phyloP scores from a whole-genome alignment of 2,113 vertebrate species.

The Loxodonta africana region DNA sequence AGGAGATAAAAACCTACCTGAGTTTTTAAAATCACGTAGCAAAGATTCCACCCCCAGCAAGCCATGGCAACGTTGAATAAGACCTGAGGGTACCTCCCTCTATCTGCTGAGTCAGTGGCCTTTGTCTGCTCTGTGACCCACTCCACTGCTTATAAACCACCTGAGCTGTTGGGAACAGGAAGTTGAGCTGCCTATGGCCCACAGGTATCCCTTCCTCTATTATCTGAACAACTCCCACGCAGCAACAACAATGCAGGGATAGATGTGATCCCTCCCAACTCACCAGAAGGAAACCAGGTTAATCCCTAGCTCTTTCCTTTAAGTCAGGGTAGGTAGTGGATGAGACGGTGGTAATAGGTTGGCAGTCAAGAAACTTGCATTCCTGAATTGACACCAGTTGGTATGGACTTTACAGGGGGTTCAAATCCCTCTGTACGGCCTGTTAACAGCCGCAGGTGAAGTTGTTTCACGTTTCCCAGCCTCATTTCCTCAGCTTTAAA shows the following conservation, averaged over 20 bases:
- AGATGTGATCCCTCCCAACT: neutral
- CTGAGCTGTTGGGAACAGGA: neutral
- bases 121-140: conserved; percentile 74
- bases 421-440: neutral
- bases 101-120: conserved; percentile 55
- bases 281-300: neutral
- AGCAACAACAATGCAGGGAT: too few species aligned
- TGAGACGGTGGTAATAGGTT: neutral
- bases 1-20: conserved; percentile 21
- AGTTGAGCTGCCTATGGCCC: rapidly evolving
- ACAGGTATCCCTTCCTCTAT: neutral
- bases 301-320: neutral
- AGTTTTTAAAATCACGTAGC: conserved; percentile 29
- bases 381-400: neutral
- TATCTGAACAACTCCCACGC: neutral
- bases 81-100: neutral
- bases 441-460: neutral
- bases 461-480: neutral
- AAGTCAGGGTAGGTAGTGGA: neutral
- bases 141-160: neutral
- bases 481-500: neutral
- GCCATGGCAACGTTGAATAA: neutral
- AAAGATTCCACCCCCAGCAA: neutral
- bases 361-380: neutral
- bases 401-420: neutral